Base-by-base conservation (phyloP, 2,113 vertebrate species). In the Carassius gibelio region DNA sequence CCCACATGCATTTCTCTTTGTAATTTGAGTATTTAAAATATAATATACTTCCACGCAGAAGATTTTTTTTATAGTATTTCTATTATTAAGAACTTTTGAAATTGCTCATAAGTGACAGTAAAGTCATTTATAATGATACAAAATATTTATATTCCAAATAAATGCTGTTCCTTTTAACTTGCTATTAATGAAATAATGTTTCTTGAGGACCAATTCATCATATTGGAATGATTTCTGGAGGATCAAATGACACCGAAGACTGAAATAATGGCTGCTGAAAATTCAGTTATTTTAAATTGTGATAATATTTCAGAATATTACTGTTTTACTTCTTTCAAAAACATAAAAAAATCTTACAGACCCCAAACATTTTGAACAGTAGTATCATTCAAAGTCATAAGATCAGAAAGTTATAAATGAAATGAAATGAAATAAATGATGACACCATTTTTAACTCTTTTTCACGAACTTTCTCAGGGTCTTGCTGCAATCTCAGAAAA, bases 401-500 rank as follows among this genome's bases (percentile, higher is more conserved):
- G 26, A 26, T 26, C 26, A 26, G 26, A 26, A 26, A 26, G 26
- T 26, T 26, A 26, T 26, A 26, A 26, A 26, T 26, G 26, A 26
- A 26, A 26, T 26, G 26, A 26, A 26, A 26, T n/a, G 19, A 74
- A 48, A 48, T 14, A 72, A 68, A 17, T 68, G 64, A 34, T 83
- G 9, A 38, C 36, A 23, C 17, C 21, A 26, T 17, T 74, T 74
- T 61, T 10, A 21, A 6, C 17, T 45, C 15, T 42, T 15, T 52
- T 26, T 45, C 4, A 30, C 30, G 1, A 62, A 45, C 23, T 52
- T 1, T 42, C 3, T 36, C 91, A 97, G 96, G 96, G n/a, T 95
- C 92, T 23, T 97, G 96, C 91, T 97, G 96, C 0, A 95, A 96
- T 86, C 87, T 96, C 72, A 93, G 96, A 38, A 94, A 94, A 8